Evolutionary conservation across 2,113 vertebrate species (phyloP).

Genomic region (Paramormyrops kingsleyae): DNA sequence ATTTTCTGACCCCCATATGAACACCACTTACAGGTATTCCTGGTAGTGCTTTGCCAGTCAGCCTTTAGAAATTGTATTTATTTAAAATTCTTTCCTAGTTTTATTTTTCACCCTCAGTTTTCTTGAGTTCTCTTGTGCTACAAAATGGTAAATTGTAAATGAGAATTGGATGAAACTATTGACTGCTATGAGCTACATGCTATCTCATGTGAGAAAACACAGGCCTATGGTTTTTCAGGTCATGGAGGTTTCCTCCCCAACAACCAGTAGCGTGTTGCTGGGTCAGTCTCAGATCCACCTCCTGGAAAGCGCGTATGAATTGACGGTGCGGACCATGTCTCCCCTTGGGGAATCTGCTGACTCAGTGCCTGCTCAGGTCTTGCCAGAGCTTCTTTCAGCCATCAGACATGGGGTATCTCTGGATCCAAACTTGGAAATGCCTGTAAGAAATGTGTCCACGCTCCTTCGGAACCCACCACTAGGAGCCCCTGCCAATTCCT

Average conservation of each 20-base stretch:
- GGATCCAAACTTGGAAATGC: conserved; percentile 40
- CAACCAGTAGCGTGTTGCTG: conserved; percentile 85
- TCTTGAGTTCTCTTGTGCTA: background rate
- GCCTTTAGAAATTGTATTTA: background rate
- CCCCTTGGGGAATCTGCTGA: conserved; percentile 81
- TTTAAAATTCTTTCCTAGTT: background rate
- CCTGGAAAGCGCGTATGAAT: conserved; percentile 71
- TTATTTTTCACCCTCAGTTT: background rate
- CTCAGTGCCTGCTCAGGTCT: conserved; percentile 76
- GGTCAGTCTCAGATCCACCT: conserved; percentile 85
- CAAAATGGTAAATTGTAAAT: background rate
- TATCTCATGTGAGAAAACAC: background rate
- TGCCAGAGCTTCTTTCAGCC: conserved; percentile 56
- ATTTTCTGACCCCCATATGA: background rate
- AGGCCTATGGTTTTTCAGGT: conserved; percentile 53
- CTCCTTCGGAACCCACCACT: conserved; percentile 39
- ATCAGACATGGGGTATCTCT: conserved; percentile 47
- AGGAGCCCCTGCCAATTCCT: conserved; percentile 33
- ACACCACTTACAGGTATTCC: background rate
- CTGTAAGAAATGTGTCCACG: conserved; percentile 44
- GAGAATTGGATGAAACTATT: background rate
- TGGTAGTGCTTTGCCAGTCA: background rate
- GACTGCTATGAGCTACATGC: background rate
- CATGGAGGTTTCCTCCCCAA: conserved; percentile 92
- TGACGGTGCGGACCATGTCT: conserved; percentile 90